Percentiles rank a stretch among this genome's conserved stretches.
Evolutionary conservation across 1,140 invertebrate species (phyloP).

Genomic region (Megalopta genalis): DNA sequence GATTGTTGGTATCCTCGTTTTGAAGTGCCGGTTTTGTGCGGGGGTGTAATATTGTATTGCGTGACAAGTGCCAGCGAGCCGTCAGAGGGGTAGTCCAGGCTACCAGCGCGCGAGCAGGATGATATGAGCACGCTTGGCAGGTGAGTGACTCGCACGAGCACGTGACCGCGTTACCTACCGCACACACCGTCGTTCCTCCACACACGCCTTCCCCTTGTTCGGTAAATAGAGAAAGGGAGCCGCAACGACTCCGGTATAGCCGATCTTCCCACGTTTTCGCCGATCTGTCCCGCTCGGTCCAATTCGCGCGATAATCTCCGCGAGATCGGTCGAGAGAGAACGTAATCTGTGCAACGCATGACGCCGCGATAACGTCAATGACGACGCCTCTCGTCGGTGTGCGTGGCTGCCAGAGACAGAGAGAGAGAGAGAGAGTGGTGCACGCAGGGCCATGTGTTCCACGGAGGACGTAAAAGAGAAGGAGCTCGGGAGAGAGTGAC

Average conservation of each 20-base stretch:
- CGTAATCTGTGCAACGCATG: constrained; percentile 5
- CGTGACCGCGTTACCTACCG: constrained; percentile 37
- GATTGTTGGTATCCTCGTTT: constrained; percentile 42
- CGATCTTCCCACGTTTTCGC: too few species aligned
- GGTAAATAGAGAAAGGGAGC: not conserved
- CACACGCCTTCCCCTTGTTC: not conserved
- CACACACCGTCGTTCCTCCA: constrained; percentile 1
- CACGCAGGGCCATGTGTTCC: constrained; percentile 70
- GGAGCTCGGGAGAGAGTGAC: constrained; percentile 54
- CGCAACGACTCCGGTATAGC: too few species aligned
- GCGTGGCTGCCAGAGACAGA: constrained; percentile 23
- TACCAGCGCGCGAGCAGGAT: constrained; percentile 72
- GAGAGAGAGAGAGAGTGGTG: too few species aligned
- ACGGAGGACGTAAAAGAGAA: constrained; percentile 41
- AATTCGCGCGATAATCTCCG: not conserved
- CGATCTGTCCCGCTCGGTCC: not conserved
- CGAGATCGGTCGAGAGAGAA: too few species aligned
- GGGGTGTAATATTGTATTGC: constrained; percentile 52
- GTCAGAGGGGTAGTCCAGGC: constrained; percentile 56
- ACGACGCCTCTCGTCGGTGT: constrained; percentile 1
- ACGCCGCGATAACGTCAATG: constrained; percentile 25
- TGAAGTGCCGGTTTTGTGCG: constrained; percentile 62
- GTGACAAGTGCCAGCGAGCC: constrained; percentile 59
- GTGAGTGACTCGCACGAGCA: constrained; percentile 70
- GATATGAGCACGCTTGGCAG: constrained; percentile 79